Conservation (phyloP, 2,113 vertebrate species). For the Silurus asotus region DNA sequence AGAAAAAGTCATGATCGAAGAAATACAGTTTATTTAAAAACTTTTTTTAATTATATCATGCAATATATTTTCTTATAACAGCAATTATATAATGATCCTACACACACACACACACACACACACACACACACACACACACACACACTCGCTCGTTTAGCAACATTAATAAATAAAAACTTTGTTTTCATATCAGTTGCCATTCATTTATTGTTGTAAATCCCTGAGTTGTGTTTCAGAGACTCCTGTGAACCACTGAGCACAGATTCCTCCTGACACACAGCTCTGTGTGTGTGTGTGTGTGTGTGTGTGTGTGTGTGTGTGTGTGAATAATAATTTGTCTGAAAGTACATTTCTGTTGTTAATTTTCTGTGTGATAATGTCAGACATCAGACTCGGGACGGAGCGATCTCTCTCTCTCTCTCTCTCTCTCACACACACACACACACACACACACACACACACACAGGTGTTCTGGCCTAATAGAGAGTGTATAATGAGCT, state of each 20-base stretch:
- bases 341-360: neutral
- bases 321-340: neutral
- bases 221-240: neutral
- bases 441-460: neutral
- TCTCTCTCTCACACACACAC: neutral
- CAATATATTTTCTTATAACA: neutral
- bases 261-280: neutral
- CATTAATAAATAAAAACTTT: neutral
- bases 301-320: neutral
- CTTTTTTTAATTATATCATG: neutral
- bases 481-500: constrained; percentile 42
- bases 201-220: neutral
- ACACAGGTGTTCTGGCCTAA: neutral
- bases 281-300: neutral
- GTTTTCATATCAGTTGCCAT: neutral
- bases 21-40: constrained; percentile 59
- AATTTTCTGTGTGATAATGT: neutral
- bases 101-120: neutral
- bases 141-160: neutral
- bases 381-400: too few relatives aligned
- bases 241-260: neutral
- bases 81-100: too few relatives aligned
- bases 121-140: neutral
- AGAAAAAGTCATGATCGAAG: constrained; percentile 73
- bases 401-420: too few relatives aligned